Evolutionary conservation across 2,888 invertebrate species (phyloP).

Genomic region (Plebejus melissa): DNA sequence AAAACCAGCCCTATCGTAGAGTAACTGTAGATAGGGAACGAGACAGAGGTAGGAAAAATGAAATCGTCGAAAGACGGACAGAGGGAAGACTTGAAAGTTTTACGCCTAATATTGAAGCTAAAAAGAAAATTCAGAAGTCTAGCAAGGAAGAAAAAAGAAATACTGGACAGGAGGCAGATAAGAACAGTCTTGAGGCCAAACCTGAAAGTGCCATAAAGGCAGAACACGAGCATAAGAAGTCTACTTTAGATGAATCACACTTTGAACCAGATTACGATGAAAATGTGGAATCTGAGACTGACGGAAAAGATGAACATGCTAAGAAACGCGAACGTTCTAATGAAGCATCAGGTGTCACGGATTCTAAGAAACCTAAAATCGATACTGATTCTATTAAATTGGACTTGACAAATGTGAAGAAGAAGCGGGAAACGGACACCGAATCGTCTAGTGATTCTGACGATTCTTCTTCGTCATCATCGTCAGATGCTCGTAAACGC

Average conservation of each 20-base stretch:
- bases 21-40: constrained; percentile 73
- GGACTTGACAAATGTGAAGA: constrained; percentile 71
- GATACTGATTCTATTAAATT: constrained; percentile 69
- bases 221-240: constrained; percentile 80
- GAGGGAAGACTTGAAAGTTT: constrained; percentile 48
- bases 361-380: constrained; percentile 58
- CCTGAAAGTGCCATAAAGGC: constrained; percentile 77
- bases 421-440: constrained; percentile 67
- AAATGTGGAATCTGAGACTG: constrained; percentile 79
- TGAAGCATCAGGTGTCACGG: constrained; percentile 42
- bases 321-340: constrained; percentile 63
- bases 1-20: constrained; percentile 64
- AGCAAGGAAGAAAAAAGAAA: constrained; percentile 43
- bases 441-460: constrained; percentile 69
- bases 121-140: constrained; percentile 48
- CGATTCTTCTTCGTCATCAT: constrained; percentile 73
- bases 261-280: constrained; percentile 88
- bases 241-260: constrained; percentile 84
- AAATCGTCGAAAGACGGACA: constrained; percentile 51
- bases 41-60: constrained; percentile 61
- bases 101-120: constrained; percentile 49
- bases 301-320: constrained; percentile 75
- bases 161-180: constrained; percentile 32
- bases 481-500: constrained; percentile 76
- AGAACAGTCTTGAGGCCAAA: constrained; percentile 38